Evolutionary conservation across 1,140 invertebrate species (phyloP).

Genomic region (Nasonia longicornis): DNA sequence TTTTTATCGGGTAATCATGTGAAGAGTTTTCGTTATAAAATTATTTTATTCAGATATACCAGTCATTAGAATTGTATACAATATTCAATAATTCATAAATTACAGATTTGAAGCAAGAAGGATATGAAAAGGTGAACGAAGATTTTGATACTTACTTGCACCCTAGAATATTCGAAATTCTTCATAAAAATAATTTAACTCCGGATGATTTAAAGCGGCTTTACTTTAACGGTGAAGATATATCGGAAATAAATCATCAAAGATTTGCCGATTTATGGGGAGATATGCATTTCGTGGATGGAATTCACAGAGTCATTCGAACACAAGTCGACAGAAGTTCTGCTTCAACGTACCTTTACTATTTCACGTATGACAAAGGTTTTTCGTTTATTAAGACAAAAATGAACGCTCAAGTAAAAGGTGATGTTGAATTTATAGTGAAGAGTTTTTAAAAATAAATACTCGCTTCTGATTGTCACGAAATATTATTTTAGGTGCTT

Average conservation of each 20-base stretch:
- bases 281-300: constrained; percentile 66
- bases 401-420: constrained; percentile 26
- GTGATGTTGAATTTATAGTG: not conserved
- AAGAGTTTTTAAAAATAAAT: not conserved
- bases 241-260: constrained; percentile 52
- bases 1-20: constrained; percentile 57
- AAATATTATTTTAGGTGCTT: constrained; percentile 48
- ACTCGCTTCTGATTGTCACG: not conserved
- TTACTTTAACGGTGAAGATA: constrained; percentile 59
- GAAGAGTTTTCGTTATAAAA: not conserved
- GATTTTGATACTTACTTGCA: constrained; percentile 45
- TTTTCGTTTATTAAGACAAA: constrained; percentile 31
- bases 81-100: not conserved
- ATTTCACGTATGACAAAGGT: constrained; percentile 63
- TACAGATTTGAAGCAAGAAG: constrained; percentile 42
- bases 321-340: constrained; percentile 56
- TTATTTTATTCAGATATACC: not conserved
- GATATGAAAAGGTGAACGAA: constrained; percentile 39
- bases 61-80: not conserved
- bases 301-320: constrained; percentile 62
- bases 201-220: constrained; percentile 48
- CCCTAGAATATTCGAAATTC: constrained; percentile 25
- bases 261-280: constrained; percentile 63
- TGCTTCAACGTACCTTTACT: constrained; percentile 67
- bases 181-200: constrained; percentile 45